Conservation (phyloP, 2,888 invertebrate genomes). For the Lochmaea crataegi region DNA sequence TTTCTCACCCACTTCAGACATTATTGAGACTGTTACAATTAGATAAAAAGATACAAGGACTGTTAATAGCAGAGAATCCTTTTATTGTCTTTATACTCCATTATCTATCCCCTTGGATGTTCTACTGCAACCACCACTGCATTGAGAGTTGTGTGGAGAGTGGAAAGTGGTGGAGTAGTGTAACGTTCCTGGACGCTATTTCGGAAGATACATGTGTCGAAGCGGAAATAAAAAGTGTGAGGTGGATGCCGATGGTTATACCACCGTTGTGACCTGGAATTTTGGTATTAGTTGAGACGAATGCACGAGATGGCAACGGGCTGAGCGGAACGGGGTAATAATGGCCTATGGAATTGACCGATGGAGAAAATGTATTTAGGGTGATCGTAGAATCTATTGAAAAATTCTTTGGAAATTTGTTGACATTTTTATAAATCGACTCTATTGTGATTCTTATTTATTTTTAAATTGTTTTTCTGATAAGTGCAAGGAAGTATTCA, state of each 20-base stretch:
- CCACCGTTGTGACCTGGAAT: conserved; percentile 54
- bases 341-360: conserved; percentile 14
- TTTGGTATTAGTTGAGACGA: conserved; percentile 41
- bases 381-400: neutral
- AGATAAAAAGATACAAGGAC: too few relatives aligned
- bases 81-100: too few relatives aligned
- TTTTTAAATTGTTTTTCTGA: neutral
- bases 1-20: too few relatives aligned
- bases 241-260: conserved; percentile 57
- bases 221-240: conserved; percentile 58
- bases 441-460: neutral
- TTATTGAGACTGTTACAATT: too few relatives aligned
- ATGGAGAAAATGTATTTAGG: conserved; percentile 2
- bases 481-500: too few relatives aligned
- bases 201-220: conserved; percentile 62
- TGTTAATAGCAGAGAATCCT: too few relatives aligned
- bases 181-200: conserved; percentile 54
- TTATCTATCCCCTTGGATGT: neutral
- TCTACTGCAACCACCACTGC: conserved; percentile 7
- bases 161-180: conserved; percentile 31
- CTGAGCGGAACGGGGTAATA: neutral
- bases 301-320: conserved; percentile 7
- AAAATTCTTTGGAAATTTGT: neutral
- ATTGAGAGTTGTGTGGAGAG: conserved; percentile 18
- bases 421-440: neutral